phyloP scores from a whole-genome alignment of 2,113 vertebrate genomes.

The Steatornis caripensis region DNA sequence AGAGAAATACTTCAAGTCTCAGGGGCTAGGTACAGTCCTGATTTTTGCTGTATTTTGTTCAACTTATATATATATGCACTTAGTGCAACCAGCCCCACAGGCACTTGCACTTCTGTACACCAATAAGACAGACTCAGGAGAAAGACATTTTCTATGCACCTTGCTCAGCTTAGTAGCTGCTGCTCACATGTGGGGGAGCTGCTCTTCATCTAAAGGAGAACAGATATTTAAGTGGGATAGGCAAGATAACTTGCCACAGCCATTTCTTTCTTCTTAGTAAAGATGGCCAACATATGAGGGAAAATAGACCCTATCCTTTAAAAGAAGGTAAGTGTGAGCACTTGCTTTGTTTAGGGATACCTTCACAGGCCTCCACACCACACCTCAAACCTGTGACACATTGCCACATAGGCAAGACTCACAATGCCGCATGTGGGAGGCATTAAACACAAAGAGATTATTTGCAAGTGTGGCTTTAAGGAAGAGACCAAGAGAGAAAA shows the following conservation, averaged over 20 bases:
- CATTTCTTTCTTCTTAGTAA: neutral
- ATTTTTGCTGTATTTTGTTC: neutral
- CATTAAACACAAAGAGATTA: neutral
- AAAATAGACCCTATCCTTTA: neutral
- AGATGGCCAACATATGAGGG: neutral
- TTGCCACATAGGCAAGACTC: neutral
- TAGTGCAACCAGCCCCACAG: neutral
- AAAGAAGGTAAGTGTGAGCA: neutral
- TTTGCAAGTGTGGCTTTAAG: neutral
- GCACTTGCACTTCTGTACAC: neutral
- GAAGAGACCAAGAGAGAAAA: neutral
- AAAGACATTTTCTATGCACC: neutral
- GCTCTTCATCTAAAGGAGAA: neutral
- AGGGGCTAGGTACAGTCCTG: neutral
- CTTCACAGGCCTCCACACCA: neutral
- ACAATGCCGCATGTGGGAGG: neutral
- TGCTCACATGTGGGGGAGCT: neutral
- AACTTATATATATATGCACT: neutral
- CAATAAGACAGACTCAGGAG: neutral
- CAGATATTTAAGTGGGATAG: neutral
- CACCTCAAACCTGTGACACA: neutral
- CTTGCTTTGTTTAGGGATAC: neutral
- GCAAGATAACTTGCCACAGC: neutral
- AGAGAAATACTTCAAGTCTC: neutral
- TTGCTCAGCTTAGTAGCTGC: neutral